phyloP scores from a whole-genome alignment of 2,797 vertebrate genomes.

The Falco cherrug region DNA sequence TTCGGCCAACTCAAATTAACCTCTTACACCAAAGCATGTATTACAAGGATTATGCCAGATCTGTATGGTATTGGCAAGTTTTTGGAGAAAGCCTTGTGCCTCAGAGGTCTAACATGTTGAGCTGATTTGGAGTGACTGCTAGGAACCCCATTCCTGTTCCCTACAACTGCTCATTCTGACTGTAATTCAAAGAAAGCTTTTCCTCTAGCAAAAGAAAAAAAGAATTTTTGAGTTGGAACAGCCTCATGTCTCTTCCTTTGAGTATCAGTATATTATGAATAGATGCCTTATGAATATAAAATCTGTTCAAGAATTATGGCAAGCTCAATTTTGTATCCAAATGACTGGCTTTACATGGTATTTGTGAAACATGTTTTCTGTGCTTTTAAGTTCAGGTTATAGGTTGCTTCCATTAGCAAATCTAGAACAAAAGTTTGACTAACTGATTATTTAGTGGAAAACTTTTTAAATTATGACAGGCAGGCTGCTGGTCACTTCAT shows the following conservation, averaged over 20 bases:
- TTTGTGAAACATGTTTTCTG: constrained; percentile 8
- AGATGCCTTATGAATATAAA: not conserved
- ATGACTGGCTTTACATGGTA: not conserved
- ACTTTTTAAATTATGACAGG: not conserved
- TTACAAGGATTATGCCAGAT: not conserved
- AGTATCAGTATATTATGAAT: constrained; percentile 14
- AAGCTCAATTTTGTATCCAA: not conserved
- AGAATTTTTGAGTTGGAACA: not conserved
- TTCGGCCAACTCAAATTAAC: constrained; percentile 17
- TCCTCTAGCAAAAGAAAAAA: not conserved
- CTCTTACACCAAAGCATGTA: not conserved
- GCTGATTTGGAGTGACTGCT: not conserved
- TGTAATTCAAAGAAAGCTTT: not conserved
- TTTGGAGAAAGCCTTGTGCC: not conserved
- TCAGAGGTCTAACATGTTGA: not conserved
- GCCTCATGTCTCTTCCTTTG: not conserved
- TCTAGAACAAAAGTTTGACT: constrained; percentile 9
- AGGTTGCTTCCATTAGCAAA: not conserved
- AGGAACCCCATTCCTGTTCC: not conserved
- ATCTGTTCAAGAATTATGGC: not conserved
- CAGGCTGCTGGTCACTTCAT: constrained; percentile 15
- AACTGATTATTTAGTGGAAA: not conserved
- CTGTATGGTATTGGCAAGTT: not conserved
- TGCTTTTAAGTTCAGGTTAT: constrained; percentile 11
- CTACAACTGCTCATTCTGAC: not conserved